Conservation (phyloP, 1,140 invertebrate species). For the Drosophila sucinea region DNA sequence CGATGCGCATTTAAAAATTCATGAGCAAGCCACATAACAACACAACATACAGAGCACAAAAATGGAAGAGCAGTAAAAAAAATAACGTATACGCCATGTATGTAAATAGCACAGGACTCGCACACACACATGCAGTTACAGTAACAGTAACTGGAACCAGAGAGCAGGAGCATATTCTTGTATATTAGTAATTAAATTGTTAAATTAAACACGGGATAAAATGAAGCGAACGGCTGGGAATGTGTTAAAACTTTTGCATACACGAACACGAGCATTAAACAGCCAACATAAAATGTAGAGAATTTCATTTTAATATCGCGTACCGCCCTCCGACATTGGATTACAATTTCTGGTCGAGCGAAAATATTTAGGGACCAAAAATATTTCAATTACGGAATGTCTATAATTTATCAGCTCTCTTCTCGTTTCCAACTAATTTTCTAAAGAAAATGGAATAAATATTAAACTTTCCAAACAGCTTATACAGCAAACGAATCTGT, state of each 20-base stretch:
- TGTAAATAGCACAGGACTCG: constrained; percentile 3
- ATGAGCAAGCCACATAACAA: constrained; percentile 47
- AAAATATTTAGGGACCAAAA: too few species aligned
- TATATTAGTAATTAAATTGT: constrained; percentile 50
- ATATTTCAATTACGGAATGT: too few species aligned
- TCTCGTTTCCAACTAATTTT: too few species aligned
- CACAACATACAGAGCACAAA: constrained; percentile 5
- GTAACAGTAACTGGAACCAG: background rate
- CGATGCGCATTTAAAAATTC: constrained; percentile 59
- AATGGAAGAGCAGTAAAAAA: background rate
- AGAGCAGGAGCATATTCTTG: constrained; percentile 2
- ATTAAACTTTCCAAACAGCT: too few species aligned
- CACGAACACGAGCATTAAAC: background rate
- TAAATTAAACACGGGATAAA: constrained; percentile 35
- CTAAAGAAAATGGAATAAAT: too few species aligned
- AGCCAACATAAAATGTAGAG: background rate
- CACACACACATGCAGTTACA: background rate
- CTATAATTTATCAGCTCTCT: too few species aligned
- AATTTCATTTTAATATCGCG: background rate
- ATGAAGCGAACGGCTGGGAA: background rate
- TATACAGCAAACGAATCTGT: too few species aligned
- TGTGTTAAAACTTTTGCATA: background rate
- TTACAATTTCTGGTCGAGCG: too few species aligned
- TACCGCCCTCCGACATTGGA: background rate
- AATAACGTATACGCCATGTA: constrained; percentile 58